phyloP scores from a whole-genome alignment of 2,113 vertebrate genomes.

The Malurus melanocephalus region DNA sequence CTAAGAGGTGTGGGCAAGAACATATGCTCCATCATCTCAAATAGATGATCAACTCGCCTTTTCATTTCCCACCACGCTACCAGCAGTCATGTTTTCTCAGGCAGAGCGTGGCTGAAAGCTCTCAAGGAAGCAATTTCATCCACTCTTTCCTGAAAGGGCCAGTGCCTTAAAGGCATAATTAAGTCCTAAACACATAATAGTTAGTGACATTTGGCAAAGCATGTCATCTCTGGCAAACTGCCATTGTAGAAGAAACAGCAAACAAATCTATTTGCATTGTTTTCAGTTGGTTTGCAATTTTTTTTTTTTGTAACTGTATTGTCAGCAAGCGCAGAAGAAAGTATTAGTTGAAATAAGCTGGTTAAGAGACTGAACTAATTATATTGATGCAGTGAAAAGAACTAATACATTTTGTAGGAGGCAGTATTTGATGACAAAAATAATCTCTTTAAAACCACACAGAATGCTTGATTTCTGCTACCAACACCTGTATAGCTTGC shows the following conservation, averaged over 20 bases:
- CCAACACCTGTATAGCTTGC: neutral
- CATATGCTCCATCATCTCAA: neutral
- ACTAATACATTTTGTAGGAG: neutral
- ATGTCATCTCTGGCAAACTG: constrained; percentile 36
- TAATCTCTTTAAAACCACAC: neutral
- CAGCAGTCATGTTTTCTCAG: constrained; percentile 12
- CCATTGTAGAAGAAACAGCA: neutral
- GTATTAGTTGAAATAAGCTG: neutral
- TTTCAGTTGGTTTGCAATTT: neutral
- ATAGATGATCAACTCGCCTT: neutral
- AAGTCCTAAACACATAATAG: constrained; percentile 49
- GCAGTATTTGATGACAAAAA: neutral
- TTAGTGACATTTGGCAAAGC: constrained; percentile 52
- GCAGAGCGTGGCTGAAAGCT: neutral
- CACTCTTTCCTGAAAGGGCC: constrained; percentile 9
- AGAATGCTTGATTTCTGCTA: neutral
- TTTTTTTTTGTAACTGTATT: neutral
- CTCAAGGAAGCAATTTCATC: constrained; percentile 30
- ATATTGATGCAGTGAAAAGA: neutral
- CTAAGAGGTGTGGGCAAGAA: constrained; percentile 13
- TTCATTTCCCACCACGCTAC: neutral
- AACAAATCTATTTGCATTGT: constrained; percentile 1
- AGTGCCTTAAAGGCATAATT: constrained; percentile 56
- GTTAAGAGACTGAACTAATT: constrained; percentile 26
- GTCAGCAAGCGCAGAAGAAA: neutral